Evolutionary conservation across 1,140 invertebrate species (phyloP), one percentile per base, ranked within the genome.

Genomic region (Oryzaephilus surinamensis): DNA sequence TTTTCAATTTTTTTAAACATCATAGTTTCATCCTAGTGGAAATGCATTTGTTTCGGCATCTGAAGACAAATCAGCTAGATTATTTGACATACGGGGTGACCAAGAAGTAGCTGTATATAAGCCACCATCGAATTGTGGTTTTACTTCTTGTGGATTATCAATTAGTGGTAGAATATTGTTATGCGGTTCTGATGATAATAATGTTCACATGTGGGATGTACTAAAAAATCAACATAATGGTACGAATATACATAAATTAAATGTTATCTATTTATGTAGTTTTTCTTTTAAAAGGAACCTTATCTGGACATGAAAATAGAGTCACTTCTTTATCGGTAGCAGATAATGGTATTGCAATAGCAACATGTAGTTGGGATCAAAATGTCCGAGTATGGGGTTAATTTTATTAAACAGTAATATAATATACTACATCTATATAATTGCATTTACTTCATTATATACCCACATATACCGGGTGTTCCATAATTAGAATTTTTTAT

Each of bases 321-420:
- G 79, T 93, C 16, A 92, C 88, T 20, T 91, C 86, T 2, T 68
- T 93, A 12, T 77, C 77, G 4, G 69, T 92, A 23, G 71, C 86
- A 11, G 76, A 76, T 12, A 89, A 77, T 60, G 89, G 88, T 17
- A 79, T 91, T 66, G 87, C 84, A 1, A 48, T 92, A 37, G 80
- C 80, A 7, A 83, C 81, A 31, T 84, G 81, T 58, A 92, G 87
- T 43, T 93, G 88, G 89, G 89, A 93, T 66, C 77, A 85, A 54
- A 68, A 77, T 50, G 84, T 91, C 33, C 71, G 83, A 53, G 75
- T 92, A 45, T 93, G 89, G 89, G 80, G 83, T 31, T 87, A 74
- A 77, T 28, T 18, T 19, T n/a, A n/a, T n/a, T n/a, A n/a, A n/a
- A n/a, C n/a, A n/a, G n/a, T n/a, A n/a, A n/a, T n/a, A n/a, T n/a